phyloP scores from a whole-genome alignment of 2,113 vertebrate genomes.

The Perca fluviatilis region DNA sequence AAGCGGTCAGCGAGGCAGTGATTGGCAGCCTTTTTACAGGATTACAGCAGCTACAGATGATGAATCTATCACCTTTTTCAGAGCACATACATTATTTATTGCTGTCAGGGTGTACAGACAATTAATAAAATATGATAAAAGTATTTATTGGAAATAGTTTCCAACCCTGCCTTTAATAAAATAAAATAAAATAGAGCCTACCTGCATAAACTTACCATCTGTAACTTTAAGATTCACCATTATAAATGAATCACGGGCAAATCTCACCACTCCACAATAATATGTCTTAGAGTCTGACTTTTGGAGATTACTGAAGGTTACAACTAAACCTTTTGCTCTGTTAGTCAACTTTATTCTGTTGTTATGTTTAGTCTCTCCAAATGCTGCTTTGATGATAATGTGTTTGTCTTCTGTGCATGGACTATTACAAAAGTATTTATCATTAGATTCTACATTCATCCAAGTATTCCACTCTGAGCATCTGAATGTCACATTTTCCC shows the following conservation, averaged over 20 bases:
- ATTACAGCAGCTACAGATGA: too few relatives aligned
- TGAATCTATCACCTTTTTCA: too few relatives aligned
- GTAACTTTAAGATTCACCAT: slow-evolving; percentile 23
- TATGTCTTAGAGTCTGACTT: slow-evolving; percentile 28
- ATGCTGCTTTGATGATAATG: slow-evolving; percentile 20
- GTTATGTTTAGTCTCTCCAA: fast-evolving
- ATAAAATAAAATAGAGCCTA: background rate
- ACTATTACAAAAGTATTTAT: background rate
- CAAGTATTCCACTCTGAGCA: background rate
- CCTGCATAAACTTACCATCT: slow-evolving; percentile 35
- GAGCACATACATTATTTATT: too few relatives aligned
- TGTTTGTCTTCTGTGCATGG: background rate
- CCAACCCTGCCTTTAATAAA: background rate
- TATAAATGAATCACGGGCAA: fast-evolving
- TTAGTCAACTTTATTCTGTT: background rate
- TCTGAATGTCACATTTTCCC: background rate
- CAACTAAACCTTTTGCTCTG: background rate
- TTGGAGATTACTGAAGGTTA: slow-evolving; percentile 42
- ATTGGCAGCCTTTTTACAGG: too few relatives aligned
- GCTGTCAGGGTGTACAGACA: too few relatives aligned
- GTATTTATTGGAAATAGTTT: too few relatives aligned
- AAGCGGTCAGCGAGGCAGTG: too few relatives aligned
- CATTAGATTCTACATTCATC: fast-evolving
- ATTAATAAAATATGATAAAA: too few relatives aligned
- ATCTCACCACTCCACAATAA: background rate